Conservation (phyloP, 64 coral and sea anemone species). For the Exaiptasia diaphana region DNA sequence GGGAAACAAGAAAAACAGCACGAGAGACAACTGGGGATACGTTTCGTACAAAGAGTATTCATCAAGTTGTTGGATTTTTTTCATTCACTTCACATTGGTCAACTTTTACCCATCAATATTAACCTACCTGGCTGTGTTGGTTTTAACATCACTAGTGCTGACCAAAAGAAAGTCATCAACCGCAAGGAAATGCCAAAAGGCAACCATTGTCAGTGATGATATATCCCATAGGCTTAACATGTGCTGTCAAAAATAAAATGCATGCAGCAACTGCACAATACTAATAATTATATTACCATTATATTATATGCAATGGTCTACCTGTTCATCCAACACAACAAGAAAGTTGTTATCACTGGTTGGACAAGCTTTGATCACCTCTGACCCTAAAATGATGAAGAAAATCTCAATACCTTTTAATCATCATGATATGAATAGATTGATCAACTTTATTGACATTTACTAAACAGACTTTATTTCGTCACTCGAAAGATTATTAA, state of each 20-base stretch:
- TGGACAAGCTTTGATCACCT: conserved; percentile 6
- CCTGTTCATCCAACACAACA: conserved; percentile 58
- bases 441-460: too few species aligned
- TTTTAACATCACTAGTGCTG: conserved; percentile 37
- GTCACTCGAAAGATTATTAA: neutral
- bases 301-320: neutral
- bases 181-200: conserved; percentile 27
- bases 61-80: too few species aligned
- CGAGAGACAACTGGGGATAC: too few species aligned
- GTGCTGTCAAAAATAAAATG: conserved; percentile 18
- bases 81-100: too few species aligned
- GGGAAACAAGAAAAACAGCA: too few species aligned
- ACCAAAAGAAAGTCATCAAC: conserved; percentile 58
- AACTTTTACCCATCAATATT: too few species aligned
- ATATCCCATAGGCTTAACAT: conserved; percentile 60
- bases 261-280: neutral
- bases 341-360: conserved; percentile 40
- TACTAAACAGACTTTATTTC: neutral
- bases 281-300: neutral
- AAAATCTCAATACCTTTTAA: neutral
- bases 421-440: too few species aligned
- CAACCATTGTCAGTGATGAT: conserved; percentile 51
- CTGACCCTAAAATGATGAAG: conserved; percentile 16
- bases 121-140: conserved; percentile 32
- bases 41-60: too few species aligned